Evolutionary conservation across 2,797 vertebrate species (phyloP).

Genomic region (Brotula barbata): DNA sequence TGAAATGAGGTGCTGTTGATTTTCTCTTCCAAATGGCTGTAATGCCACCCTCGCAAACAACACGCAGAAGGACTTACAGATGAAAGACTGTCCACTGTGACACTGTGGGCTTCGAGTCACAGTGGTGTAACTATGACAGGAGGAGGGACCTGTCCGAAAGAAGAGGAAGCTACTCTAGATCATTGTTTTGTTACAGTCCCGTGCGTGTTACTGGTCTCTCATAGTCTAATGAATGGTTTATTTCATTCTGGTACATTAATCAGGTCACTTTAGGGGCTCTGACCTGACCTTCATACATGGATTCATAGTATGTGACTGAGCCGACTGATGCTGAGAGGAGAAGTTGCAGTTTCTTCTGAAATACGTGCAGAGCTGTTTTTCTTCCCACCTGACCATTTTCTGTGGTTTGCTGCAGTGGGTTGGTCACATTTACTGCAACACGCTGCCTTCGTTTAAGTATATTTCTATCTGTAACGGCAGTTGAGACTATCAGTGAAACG

Average conservation of each 20-base stretch:
- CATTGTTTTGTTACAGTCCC: constrained; percentile 17
- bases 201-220: constrained; percentile 2
- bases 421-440: constrained; percentile 10
- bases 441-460: constrained; percentile 14
- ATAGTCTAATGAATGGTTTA: not conserved
- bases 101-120: not conserved
- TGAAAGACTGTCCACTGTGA: constrained; percentile 8
- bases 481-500: too few species aligned
- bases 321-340: not conserved
- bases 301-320: too few species aligned
- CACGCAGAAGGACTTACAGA: not conserved
- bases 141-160: constrained; percentile 24
- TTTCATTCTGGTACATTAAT: not conserved
- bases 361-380: not conserved
- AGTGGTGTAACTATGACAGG: constrained; percentile 13
- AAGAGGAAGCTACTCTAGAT: constrained; percentile 48
- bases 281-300: too few species aligned
- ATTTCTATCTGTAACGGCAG: constrained; percentile 28
- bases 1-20: constrained; percentile 1
- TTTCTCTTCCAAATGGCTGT: constrained; percentile 18
- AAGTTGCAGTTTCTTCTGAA: constrained; percentile 33
- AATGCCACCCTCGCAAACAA: constrained; percentile 18
- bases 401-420: constrained; percentile 48
- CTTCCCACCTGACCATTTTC: constrained; percentile 35
- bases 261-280: too few species aligned